A percentile compares a stretch with the other conserved stretches of the same genome.
Evolutionary conservation across 2,797 vertebrate species (phyloP).

Genomic region (Moxostoma hubbsi): DNA sequence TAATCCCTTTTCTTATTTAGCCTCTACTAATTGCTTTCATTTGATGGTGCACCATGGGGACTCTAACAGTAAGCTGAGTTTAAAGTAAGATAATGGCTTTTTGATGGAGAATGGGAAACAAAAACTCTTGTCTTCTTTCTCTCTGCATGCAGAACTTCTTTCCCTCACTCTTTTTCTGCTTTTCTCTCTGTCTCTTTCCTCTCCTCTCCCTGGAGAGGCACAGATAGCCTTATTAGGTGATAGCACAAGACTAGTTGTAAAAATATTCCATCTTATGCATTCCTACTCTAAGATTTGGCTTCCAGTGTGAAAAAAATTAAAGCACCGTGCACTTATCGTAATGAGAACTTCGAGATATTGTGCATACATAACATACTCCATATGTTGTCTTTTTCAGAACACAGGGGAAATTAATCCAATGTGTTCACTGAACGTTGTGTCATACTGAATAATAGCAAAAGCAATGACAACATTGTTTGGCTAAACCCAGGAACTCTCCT

Average conservation of each 20-base stretch:
- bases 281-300: conserved; percentile 2
- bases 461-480: conserved; percentile 6
- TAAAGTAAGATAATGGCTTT: conserved; percentile 26
- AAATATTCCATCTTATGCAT: conserved; percentile 44
- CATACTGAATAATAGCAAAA: conserved; percentile 17
- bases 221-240: conserved; percentile 58
- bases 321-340: conserved; percentile 3
- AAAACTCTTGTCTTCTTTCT: conserved; percentile 32
- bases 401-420: not conserved
- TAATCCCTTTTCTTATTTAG: not conserved
- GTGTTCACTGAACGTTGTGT: conserved; percentile 30
- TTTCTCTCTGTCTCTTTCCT: not conserved
- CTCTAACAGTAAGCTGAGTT: conserved; percentile 10
- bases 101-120: conserved; percentile 34
- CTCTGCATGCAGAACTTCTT: not conserved
- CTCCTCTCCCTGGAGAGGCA: conserved; percentile 17
- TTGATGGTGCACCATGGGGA: conserved; percentile 5
- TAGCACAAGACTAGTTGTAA: conserved; percentile 37
- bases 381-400: conserved; percentile 14
- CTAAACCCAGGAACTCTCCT: not conserved
- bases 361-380: conserved; percentile 25
- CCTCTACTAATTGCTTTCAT: not conserved
- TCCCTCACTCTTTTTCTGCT: no score
- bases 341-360: conserved; percentile 26
- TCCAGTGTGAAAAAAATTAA: conserved; percentile 5